Evolutionary conservation across 2,113 vertebrate genomes (phyloP), one percentile per base, ranked within the genome.

Genomic region (Sigmodon hispidus): DNA sequence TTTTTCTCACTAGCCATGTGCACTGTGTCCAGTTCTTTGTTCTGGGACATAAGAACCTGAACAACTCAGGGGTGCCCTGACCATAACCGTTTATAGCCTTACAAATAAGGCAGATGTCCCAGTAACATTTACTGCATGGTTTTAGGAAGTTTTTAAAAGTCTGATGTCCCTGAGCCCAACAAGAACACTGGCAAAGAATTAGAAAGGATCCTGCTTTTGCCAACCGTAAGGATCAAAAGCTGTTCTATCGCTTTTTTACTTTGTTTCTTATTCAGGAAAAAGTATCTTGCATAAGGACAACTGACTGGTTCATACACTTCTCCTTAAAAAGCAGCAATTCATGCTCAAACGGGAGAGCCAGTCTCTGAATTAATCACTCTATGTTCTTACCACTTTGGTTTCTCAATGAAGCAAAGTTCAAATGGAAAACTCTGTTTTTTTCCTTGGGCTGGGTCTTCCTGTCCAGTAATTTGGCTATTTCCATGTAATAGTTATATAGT

Each of bases 381-480:
- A 76, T 89, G 45, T 97, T 97, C 95, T 97, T 87, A 59, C 55
- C 21, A 40, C 69, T 86, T 75, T 52, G 75, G 8, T 77, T 89
- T 93, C 55, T 69, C 11, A 90, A 8, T 48, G 36, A 81, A 96
- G n/a, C n/a, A n/a, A 77, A 88, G 84, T 95, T 90, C 48, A 90
- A 96, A 93, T 0, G 96, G 96, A 98, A 97, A 92, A 59, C 43
- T 96, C 67, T 57, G 89, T 43, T 63, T 93, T 85, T 22, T 50
- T 43, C 65, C 40, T 61, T 96, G 95, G 96, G 85, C 34, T 98
- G 85, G 89, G 85, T 89, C 98, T 97, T 98, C 97, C 98, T 98
- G 95, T 97, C 86, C 89, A 97, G 81, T 69, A 96, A 40, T 95
- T 93, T 48, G 52, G 89, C 84, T 91, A 57, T 65, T 90, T 98